These are phyloP conservation scores for Eupithecia subumbrata DNA, from an alignment of 2,888 invertebrate genomes.

Conservation along the genomic window DNA sequence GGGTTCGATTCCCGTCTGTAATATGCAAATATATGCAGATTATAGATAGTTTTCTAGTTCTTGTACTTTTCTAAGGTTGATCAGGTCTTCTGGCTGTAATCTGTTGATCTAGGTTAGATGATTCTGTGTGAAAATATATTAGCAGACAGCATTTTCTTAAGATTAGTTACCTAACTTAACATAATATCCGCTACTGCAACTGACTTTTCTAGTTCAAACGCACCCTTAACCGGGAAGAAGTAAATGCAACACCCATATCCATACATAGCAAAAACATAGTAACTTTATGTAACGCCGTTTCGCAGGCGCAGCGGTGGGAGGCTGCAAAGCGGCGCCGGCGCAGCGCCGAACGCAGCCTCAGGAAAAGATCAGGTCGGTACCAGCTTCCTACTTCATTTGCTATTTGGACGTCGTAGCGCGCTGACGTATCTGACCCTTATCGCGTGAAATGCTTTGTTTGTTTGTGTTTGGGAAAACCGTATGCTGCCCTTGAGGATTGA, in stretches of 20 bases:
- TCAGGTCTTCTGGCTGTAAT: background rate
- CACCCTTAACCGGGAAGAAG: conserved; percentile 14
- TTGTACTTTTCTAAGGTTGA: background rate
- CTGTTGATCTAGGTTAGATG: background rate
- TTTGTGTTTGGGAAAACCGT: conserved; percentile 31
- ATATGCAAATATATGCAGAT: too few relatives aligned
- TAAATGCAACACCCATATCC: conserved; percentile 4
- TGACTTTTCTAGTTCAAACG: background rate
- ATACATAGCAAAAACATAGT: conserved; percentile 52
- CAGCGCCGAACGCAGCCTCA: conserved; percentile 67
- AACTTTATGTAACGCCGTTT: conserved; percentile 73
- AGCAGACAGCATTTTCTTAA: background rate
- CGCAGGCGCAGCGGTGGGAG: conserved; percentile 75
- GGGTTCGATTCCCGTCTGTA: background rate
- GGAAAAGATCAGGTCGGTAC: conserved; percentile 76
- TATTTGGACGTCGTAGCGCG: conserved; percentile 53
- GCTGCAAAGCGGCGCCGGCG: conserved; percentile 73
- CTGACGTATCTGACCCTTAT: conserved; percentile 56
- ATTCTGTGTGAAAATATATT: background rate
- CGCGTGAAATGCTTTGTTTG: conserved; percentile 34
- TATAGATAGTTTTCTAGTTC: background rate
- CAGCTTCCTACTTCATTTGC: conserved; percentile 72
- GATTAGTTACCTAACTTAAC: background rate
- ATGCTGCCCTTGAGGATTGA: conserved; percentile 43
- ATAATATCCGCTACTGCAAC: background rate